Conservation (phyloP, 2,797 vertebrate genomes). For the Aldrovandia affinis region DNA sequence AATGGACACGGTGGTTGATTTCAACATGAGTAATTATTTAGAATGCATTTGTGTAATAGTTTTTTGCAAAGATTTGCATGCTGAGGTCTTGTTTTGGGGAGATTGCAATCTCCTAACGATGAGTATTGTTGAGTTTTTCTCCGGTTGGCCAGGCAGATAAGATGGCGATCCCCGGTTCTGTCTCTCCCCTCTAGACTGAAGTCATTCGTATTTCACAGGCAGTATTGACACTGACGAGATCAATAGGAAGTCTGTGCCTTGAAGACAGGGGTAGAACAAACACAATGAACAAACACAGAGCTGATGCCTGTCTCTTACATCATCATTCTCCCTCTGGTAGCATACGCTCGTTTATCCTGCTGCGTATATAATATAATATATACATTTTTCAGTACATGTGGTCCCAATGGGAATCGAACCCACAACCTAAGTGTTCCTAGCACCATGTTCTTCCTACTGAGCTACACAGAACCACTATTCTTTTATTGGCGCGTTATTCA, state of each 20-base stretch:
- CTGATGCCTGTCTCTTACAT: background rate
- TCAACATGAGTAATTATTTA: background rate
- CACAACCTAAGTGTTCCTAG: too few species aligned
- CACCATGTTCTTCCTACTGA: too few species aligned
- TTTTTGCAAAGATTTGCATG: conserved; percentile 40
- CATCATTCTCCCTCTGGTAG: background rate
- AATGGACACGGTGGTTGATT: background rate
- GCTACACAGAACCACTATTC: too few species aligned
- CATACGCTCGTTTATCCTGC: background rate
- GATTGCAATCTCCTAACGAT: conserved; percentile 55
- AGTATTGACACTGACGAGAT: background rate
- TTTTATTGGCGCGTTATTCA: too few species aligned
- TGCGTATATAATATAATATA: too few species aligned
- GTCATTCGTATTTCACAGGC: background rate
- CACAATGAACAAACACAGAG: background rate
- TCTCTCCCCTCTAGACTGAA: conserved; percentile 5
- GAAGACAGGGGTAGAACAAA: background rate
- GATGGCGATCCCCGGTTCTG: background rate
- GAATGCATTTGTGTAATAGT: background rate
- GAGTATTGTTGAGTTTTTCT: conserved; percentile 40
- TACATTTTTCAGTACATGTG: too few species aligned
- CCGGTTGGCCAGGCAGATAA: conserved; percentile 20
- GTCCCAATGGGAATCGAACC: too few species aligned
- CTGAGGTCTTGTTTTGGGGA: conserved; percentile 45
- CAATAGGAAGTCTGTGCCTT: background rate